A percentile compares a stretch with the other conserved stretches of the same genome.
Conservation (phyloP, 2,797 vertebrate species). For the Parotocinclus haroldoi region DNA sequence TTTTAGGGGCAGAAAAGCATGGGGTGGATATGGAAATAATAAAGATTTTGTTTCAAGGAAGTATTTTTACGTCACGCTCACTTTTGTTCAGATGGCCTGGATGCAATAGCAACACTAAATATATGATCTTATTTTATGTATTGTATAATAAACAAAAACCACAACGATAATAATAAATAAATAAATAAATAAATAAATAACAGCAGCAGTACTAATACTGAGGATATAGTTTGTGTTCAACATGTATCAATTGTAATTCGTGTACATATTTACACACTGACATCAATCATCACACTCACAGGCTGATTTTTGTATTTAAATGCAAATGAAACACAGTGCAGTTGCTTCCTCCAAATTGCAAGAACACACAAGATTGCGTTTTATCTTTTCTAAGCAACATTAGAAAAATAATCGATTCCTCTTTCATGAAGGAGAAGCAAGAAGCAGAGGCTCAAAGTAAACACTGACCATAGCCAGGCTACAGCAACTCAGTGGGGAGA, state of each 20-base stretch:
- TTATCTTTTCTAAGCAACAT: slow-evolving; percentile 70
- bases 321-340: slow-evolving; percentile 28
- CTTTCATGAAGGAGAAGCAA: slow-evolving; percentile 57
- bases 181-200: neutral
- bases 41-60: slow-evolving; percentile 11
- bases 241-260: neutral
- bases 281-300: too few relatives aligned
- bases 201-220: neutral
- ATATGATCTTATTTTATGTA: neutral
- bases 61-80: neutral
- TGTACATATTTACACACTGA: too few relatives aligned
- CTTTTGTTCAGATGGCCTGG: neutral
- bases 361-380: slow-evolving; percentile 51
- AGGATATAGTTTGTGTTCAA: neutral
- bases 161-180: neutral
- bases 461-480: slow-evolving; percentile 69
- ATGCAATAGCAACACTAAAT: too few relatives aligned
- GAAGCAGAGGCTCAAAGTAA: slow-evolving; percentile 70
- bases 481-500: slow-evolving; percentile 55
- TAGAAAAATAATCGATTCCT: slow-evolving; percentile 70
- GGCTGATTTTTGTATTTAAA: slow-evolving; percentile 21
- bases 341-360: neutral
- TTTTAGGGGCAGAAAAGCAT: slow-evolving; percentile 62
- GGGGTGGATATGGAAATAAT: slow-evolving; percentile 50
- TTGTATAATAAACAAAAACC: neutral